These are phyloP conservation scores for Drosophila kurseongensis DNA, from an alignment of 1,140 invertebrate genomes.

Conservation along the genomic window DNA sequence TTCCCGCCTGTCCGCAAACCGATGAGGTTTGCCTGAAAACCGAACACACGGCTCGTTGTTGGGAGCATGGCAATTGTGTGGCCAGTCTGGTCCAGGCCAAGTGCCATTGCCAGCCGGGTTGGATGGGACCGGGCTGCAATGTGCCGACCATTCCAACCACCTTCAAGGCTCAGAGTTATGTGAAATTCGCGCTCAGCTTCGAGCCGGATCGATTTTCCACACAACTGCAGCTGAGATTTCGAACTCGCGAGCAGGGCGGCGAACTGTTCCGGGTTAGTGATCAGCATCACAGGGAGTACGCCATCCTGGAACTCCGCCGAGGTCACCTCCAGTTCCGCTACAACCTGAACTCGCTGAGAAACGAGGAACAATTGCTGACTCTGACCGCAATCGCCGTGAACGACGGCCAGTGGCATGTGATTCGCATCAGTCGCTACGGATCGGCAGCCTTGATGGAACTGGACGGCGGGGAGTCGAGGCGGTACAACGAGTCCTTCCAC, in stretches of 20 bases:
- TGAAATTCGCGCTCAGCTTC: slow-evolving; percentile 89
- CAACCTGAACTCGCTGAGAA: slow-evolving; percentile 87
- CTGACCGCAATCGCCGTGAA: slow-evolving; percentile 87
- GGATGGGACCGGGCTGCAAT: slow-evolving; percentile 87
- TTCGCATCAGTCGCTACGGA: slow-evolving; percentile 87
- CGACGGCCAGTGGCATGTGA: slow-evolving; percentile 91
- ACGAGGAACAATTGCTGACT: slow-evolving; percentile 86
- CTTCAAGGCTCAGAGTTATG: slow-evolving; percentile 88
- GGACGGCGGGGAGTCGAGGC: slow-evolving; percentile 90
- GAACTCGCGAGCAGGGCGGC: slow-evolving; percentile 88
- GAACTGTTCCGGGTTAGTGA: slow-evolving; percentile 88
- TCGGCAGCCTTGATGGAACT: slow-evolving; percentile 88
- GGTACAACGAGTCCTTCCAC: slow-evolving; percentile 88
- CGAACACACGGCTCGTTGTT: slow-evolving; percentile 85
- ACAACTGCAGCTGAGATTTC: slow-evolving; percentile 88
- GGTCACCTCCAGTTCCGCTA: slow-evolving; percentile 87
- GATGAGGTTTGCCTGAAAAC: slow-evolving; percentile 86
- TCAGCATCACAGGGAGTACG: slow-evolving; percentile 88
- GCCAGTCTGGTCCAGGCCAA: slow-evolving; percentile 86
- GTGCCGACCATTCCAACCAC: slow-evolving; percentile 86
- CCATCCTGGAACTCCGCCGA: slow-evolving; percentile 88
- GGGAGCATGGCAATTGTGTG: slow-evolving; percentile 88
- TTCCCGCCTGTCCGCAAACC: slow-evolving; percentile 87
- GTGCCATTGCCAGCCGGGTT: slow-evolving; percentile 89
- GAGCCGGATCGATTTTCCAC: slow-evolving; percentile 88